Percentiles rank a stretch among this genome's conserved stretches.
Evolutionary conservation across 2,888 invertebrate species (phyloP).

Genomic region (Acrobasis repandana): DNA sequence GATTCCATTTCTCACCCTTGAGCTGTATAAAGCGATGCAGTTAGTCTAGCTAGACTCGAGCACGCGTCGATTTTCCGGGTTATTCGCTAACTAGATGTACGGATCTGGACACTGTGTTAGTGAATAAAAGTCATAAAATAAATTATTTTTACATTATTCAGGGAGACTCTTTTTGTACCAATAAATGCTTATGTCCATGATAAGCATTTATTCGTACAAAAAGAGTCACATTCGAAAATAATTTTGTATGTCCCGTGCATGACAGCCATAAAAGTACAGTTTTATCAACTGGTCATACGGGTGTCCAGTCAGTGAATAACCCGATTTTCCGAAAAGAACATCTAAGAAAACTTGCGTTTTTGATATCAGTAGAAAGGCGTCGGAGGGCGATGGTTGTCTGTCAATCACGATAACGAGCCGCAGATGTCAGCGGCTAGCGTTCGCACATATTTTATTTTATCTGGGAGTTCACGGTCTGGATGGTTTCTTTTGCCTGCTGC

Average conservation of each 20-base stretch:
- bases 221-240: too few species aligned
- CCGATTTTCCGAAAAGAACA: too few species aligned
- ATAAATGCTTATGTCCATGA: too few species aligned
- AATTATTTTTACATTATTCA: too few species aligned
- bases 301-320: too few species aligned
- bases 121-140: too few species aligned
- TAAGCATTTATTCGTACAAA: too few species aligned
- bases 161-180: too few species aligned
- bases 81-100: not conserved
- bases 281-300: too few species aligned
- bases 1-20: slow-evolving; percentile 13
- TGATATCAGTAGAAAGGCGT: slow-evolving; percentile 29
- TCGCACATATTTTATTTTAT: slow-evolving; percentile 1
- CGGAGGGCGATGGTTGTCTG: slow-evolving; percentile 23
- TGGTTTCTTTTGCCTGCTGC: not conserved
- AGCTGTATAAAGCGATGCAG: slow-evolving; percentile 14
- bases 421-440: slow-evolving; percentile 1
- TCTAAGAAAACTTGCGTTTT: slow-evolving; percentile 25
- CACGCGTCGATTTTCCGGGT: not conserved
- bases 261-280: too few species aligned
- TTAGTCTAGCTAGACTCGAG: slow-evolving; percentile 11
- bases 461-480: not conserved
- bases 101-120: too few species aligned
- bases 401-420: slow-evolving; percentile 6
- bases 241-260: too few species aligned